phyloP scores from a whole-genome alignment of 1,140 invertebrate species.

The Pogonomyrmex barbatus region DNA sequence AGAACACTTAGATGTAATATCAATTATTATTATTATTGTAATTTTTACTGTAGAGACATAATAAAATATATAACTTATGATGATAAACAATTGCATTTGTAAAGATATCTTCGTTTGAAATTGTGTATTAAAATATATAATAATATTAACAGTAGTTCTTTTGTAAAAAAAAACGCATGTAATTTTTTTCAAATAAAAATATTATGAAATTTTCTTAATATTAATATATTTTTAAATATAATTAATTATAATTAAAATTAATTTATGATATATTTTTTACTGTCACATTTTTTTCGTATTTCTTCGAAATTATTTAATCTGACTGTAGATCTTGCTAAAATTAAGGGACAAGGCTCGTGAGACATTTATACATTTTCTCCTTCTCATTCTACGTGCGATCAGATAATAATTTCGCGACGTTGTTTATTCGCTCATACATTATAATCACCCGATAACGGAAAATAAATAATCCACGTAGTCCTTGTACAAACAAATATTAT shows the following conservation, averaged over 20 bases:
- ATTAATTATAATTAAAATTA: not conserved
- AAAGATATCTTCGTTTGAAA: not conserved
- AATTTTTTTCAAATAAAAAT: not conserved
- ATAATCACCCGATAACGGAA: not conserved
- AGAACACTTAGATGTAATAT: not conserved
- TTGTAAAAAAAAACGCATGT: not conserved
- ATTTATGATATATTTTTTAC: not conserved
- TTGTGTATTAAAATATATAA: not conserved
- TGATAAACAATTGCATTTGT: not conserved
- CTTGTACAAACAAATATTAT: not conserved
- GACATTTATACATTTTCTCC: not conserved
- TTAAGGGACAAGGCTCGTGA: not conserved
- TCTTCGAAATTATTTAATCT: slow-evolving; percentile 8
- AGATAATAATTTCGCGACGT: not conserved
- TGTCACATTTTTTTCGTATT: not conserved
- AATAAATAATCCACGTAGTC: not conserved
- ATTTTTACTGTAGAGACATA: not conserved
- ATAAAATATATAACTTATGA: not conserved
- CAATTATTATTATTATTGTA: not conserved
- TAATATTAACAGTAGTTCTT: not conserved
- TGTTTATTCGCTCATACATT: slow-evolving; percentile 1
- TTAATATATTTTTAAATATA: not conserved
- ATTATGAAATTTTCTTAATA: not conserved
- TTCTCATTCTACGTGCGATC: not conserved
- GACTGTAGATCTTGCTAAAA: not conserved